Evolutionary conservation across 2,888 invertebrate genomes (phyloP), one percentile per base, ranked within the genome.

Genomic region (Cactoblastis cactorum): DNA sequence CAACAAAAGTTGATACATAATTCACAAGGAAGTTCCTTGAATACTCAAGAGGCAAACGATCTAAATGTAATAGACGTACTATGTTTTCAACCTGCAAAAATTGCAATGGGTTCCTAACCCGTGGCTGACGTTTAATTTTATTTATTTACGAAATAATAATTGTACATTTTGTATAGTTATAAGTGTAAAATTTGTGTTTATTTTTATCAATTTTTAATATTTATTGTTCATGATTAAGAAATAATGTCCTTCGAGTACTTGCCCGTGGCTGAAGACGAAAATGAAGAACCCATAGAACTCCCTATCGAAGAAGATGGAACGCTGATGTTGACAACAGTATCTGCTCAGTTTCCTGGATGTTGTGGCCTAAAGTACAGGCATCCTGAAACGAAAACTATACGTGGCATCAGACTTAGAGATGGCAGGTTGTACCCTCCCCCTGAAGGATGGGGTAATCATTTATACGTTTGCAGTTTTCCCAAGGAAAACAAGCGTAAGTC

Each of bases 321-420:
- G 46, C 90, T 98, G 68, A 91, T 98, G 71, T 91, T 99, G 77
- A 95, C 97, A 55, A 99, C 99, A 39, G 91, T 99, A 61, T 94
- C 97, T 65, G 98, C 97, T 58, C 98, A 98, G 86, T 99, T 98
- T 90, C 99, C 99, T 59, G 98, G 98, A 58, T 93, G 94, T 61
- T 97, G 97, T 82, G 99, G 99, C 34, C 92, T 99, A 54, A 99
- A 98, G 90, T 99, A 97, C 90, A 94, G 98, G 65, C 98, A 97
- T 82, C 95, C 97, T 22, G 98, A 98, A 69, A 95, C 96, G 12
- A 95, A 96, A 77, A 94, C 95, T 43, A 95, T 96, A 79, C 92
- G 98, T 61, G 97, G 97, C 53, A 95, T 97, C 57, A 92, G 98
- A 65, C 91, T 98, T 71, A 95, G 95, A 78, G 98, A 98, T 71